Evolutionary conservation across 2,888 invertebrate species (phyloP), one percentile per base, ranked within the genome.

Genomic region (Temnothorax rugatulus): DNA sequence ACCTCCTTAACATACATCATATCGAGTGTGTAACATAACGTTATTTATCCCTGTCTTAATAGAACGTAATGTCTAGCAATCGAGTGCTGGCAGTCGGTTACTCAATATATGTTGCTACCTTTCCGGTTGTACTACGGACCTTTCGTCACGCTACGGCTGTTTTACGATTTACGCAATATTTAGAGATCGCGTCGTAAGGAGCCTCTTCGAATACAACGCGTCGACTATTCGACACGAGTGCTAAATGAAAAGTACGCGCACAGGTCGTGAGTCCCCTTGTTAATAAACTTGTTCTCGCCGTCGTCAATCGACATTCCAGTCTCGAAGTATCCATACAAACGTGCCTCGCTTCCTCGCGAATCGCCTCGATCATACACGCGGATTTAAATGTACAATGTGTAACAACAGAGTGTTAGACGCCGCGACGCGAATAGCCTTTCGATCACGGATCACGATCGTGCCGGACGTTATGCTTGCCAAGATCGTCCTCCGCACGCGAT

Each of bases 401-500:
- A 66, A 66, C 64, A 76, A 9, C 52, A 15, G n/a, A 47, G 44
- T 34, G 75, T 47, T 66, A 47, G 63, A 25, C 75, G 15, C 29
- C 44, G 29, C 38, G 76, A 54, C 69, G 50, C 77, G 69, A 82
- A 74, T 74, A 54, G 76, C 41, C 52, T 63, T 41, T 75, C 59
- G 52, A 74, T 76, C 64, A 15, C 50, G 52, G 34, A 34, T 34
- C 34, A 34, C 34, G 7, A 52, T 63, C 61, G 59, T 41, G 74
- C 41, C 29, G n/a, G 82, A 52, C 74, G 50, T 34, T 82, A 15
- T 15, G n/a, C 63, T 82, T 82, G 74, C 74, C 75, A 61, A 73
- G 75, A 82, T 59, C 25, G 18, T 47, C 15, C 25, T 54, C 38
- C 41, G 41, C 38, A 61, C n/a, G 25, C 73, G 21, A 44, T 41